Conservation (phyloP, 2,797 vertebrate species). For the Eremophila alpestris region DNA sequence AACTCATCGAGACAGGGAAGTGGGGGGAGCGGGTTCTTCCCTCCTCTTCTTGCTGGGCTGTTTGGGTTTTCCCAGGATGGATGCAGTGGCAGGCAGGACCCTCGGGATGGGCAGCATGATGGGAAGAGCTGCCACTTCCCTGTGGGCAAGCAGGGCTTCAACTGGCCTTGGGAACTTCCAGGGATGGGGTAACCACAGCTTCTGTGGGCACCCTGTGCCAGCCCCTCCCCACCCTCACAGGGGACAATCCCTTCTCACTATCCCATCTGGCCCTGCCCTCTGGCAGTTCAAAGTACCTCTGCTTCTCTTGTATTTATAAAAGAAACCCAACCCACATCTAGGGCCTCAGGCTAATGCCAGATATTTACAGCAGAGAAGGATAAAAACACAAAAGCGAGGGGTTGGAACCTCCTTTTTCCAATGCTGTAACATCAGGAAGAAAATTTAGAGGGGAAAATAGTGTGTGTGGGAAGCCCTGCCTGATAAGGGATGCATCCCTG, state of each 20-base stretch:
- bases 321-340: neutral
- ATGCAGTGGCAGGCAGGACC: neutral
- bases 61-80: neutral
- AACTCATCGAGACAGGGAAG: accelerated
- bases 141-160: neutral
- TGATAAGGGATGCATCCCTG: neutral
- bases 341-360: neutral
- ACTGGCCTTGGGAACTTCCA: neutral
- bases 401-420: neutral
- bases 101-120: accelerated
- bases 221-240: neutral
- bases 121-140: neutral
- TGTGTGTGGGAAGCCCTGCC: neutral
- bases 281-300: neutral
- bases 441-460: neutral
- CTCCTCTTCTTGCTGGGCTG: neutral
- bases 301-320: neutral
- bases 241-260: neutral
- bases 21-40: neutral
- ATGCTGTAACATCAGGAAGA: neutral
- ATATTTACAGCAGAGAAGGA: neutral
- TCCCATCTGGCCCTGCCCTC: neutral
- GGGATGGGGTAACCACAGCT: neutral
- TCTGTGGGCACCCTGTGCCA: neutral
- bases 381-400: neutral